phyloP scores from a whole-genome alignment of 2,113 vertebrate genomes.

The Myanophis thanlyinensis region DNA sequence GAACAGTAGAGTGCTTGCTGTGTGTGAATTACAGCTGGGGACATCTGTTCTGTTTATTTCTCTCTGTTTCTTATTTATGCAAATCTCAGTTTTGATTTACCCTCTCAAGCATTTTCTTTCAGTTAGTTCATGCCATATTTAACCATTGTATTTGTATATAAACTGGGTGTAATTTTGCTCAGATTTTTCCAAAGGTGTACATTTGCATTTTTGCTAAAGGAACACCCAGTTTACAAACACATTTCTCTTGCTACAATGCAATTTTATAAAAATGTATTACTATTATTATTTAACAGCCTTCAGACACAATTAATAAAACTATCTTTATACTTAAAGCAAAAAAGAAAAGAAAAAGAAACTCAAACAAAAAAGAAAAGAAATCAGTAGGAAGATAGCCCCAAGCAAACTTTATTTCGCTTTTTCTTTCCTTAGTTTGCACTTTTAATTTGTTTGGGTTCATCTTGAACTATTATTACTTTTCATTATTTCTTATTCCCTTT shows the following conservation, averaged over 20 bases:
- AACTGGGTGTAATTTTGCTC: neutral
- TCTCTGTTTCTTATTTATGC: neutral
- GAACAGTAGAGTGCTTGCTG: neutral
- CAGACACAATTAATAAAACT: neutral
- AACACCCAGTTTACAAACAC: neutral
- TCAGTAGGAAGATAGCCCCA: neutral
- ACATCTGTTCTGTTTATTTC: neutral
- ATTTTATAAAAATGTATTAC: neutral
- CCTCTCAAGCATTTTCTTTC: neutral
- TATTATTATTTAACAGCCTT: neutral
- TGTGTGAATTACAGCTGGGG: neutral
- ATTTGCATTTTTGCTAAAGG: neutral
- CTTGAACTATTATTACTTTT: neutral
- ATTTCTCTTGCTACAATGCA: neutral
- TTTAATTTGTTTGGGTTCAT: neutral
- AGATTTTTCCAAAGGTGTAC: neutral
- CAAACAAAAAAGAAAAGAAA: neutral
- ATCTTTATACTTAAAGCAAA: neutral
- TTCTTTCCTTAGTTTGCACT: neutral
- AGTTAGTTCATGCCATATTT: neutral
- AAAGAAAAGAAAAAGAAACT: neutral
- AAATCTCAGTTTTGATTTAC: neutral
- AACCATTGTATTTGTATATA: neutral
- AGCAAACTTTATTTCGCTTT: neutral
- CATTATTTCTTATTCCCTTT: neutral